Conservation (phyloP, 2,113 vertebrate genomes). For the Paraplagusia blochii region DNA sequence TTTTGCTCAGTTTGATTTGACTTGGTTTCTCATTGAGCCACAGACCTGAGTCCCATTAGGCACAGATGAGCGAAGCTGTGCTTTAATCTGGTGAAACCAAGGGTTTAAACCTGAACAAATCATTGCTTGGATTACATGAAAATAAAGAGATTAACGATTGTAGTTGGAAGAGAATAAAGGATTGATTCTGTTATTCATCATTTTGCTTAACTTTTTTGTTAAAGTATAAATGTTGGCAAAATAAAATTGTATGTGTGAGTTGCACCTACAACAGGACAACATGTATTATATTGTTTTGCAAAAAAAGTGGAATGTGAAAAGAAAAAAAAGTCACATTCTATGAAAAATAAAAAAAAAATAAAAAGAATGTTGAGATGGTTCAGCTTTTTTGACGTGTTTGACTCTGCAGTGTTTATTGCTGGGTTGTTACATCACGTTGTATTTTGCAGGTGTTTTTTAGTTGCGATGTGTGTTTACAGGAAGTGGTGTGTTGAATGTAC, state of each 20-base stretch:
- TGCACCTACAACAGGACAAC: too few species aligned
- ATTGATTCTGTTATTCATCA: not conserved
- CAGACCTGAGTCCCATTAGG: conserved; percentile 2
- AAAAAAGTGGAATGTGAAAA: too few species aligned
- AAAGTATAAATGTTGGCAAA: too few species aligned
- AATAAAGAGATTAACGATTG: conserved; percentile 50
- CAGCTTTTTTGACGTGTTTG: not conserved
- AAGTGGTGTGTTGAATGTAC: too few species aligned
- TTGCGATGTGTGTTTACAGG: too few species aligned
- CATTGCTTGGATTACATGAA: conserved; percentile 37
- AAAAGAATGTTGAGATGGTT: too few species aligned
- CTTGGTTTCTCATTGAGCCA: conserved; percentile 31
- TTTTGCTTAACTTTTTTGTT: too few species aligned
- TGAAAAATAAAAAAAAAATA: too few species aligned
- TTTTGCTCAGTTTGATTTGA: conserved; percentile 20
- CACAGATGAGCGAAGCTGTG: conserved; percentile 1
- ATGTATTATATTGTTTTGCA: too few species aligned
- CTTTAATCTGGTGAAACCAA: conserved; percentile 35
- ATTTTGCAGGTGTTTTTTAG: not conserved
- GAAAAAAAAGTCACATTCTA: too few species aligned
- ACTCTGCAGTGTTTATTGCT: not conserved
- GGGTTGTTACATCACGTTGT: not conserved
- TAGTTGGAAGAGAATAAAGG: conserved; percentile 13
- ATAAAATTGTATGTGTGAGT: too few species aligned
- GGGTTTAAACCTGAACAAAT: conserved; percentile 27